These are phyloP conservation scores for Pangasius macronema DNA, from an alignment of 2,797 vertebrate genomes.

Conservation along the genomic window DNA sequence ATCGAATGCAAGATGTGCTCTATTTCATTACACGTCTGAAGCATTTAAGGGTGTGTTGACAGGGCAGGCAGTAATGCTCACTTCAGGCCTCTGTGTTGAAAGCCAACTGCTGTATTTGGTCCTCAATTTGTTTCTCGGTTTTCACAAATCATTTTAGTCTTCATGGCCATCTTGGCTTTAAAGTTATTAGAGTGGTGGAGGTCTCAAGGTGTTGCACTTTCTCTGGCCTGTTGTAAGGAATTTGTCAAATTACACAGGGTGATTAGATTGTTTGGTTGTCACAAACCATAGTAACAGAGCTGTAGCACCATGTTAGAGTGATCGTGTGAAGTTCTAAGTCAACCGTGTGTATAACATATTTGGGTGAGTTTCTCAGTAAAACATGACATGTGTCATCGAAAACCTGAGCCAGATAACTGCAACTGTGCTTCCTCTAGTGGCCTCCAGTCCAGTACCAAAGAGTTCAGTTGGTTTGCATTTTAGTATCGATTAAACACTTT, in stretches of 20 bases:
- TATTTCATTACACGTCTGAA: conserved; percentile 44
- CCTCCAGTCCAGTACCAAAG: not conserved
- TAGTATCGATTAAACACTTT: not conserved
- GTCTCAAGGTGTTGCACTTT: conserved; percentile 37
- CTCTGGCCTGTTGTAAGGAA: conserved; percentile 43
- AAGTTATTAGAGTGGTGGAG: conserved; percentile 49
- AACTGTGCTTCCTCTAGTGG: not conserved
- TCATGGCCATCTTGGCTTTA: conserved; percentile 40
- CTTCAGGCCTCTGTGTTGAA: conserved; percentile 24
- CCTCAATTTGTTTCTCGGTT: conserved; percentile 40
- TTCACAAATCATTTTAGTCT: conserved; percentile 48
- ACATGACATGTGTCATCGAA: too few relatives aligned
- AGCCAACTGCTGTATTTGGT: conserved; percentile 26
- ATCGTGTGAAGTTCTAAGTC: too few relatives aligned
- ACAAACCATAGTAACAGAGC: conserved; percentile 19
- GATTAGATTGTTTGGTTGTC: conserved; percentile 54
- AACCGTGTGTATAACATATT: too few relatives aligned
- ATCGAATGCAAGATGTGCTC: conserved; percentile 46
- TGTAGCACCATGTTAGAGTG: conserved; percentile 12
- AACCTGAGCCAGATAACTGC: not conserved
- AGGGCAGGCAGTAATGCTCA: conserved; percentile 26
- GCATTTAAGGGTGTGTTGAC: conserved; percentile 32
- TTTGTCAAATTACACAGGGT: conserved; percentile 50
- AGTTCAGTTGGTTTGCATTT: not conserved
- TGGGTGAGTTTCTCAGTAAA: too few relatives aligned